Base-by-base conservation (phyloP, 2,888 invertebrate species). In the Geophilus truncorum region DNA sequence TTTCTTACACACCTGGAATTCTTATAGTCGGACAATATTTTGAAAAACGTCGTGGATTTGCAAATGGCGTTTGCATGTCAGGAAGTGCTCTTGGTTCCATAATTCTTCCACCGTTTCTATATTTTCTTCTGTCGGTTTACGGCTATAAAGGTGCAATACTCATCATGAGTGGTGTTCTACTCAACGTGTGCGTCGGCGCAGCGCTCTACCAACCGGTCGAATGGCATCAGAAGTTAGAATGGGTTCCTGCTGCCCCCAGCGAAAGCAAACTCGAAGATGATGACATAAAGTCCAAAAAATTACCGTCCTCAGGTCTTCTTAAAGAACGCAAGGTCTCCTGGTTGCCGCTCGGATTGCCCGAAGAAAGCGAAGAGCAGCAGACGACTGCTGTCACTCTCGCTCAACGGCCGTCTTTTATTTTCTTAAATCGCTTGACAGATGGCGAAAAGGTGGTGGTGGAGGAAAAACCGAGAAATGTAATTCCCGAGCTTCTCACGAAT, bases 11-110 rank as follows among this genome's bases (percentile, higher is more conserved):
- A 0, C 94, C 95, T 1, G 95, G 95, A 0, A 94, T 95, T 40
- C 94, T 95, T 87, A 94, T 95, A 84, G 94, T 95, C 83, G 94
- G 94, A 79, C 93, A 93, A 81, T 95, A 95, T 88, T 95, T 95
- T 87, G 92, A 93, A 62, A 90, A 91, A 77, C 88, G 92, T 10
- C 89, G 94, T 75, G 95, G 95, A 0, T 89, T 95, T 15, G 95
- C 95, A 70, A 95, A 95, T 87, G 95, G 95, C 0, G 91, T 95
- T 25, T 95, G 95, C 84, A 94, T 95, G 89, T 94, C 94, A 0
- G 95, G 95, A 18, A 94, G 94, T 84, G 94, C 95, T 0, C 90
- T 95, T 83, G 95, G 95, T 15, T 93, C 94, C 70, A 94, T 95
- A 84, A 92, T 95, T 81, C 89, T 95, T 84, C 95, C 95, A 51